Base-by-base conservation (phyloP, 2,113 vertebrate species). In the Bufo bufo region DNA sequence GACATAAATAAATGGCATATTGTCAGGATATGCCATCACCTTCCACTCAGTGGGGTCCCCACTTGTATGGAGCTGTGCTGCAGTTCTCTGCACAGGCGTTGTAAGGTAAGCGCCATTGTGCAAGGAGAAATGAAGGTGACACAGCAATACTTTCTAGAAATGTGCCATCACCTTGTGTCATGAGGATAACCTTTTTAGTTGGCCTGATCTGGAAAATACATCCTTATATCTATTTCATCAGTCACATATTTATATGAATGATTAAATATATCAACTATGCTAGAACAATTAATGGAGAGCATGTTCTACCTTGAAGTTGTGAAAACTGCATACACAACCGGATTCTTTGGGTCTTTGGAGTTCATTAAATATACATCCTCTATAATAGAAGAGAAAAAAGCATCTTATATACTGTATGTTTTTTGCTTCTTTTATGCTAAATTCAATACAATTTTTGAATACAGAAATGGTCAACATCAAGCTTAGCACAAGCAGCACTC, bases 301-400 rank as follows among this genome's bases (percentile, higher is more conserved):
- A n/a, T 33, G 69, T 45, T 20, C 12, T 97, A 99, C 98, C 98
- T 99, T 92, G 98, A 99, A 89, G 98, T 99, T 90, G 97, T 97
- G 91, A 99, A 99, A 50, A 99, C 96, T 77, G 96, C 98, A 89
- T 99, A 99, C 90, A 99, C 95, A 87, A 97, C 91, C 20, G 98
- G 98, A 90, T 97, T 99, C 95, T 98, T 99, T 72, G 97, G 97
- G 92, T 99, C 98, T 93, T 99, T 99, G 66, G 97, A 97, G 93
- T 97, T 97, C 96, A 99, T 98, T 89, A 99, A 92, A 92, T 99
- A 99, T 77, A 99, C 95, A 90, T 99, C 98, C 96, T 99, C 98
- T 99, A 93, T 91, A 94, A 93, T 61, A 14, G 86, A 12, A 86
- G 0, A 1, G 45, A 50, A 75, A 74, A 45, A 47, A 75, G 3